These are phyloP conservation scores for Trileptium ribeirensis DNA, from an alignment of 2,888 invertebrate species.

Conservation along the genomic window DNA sequence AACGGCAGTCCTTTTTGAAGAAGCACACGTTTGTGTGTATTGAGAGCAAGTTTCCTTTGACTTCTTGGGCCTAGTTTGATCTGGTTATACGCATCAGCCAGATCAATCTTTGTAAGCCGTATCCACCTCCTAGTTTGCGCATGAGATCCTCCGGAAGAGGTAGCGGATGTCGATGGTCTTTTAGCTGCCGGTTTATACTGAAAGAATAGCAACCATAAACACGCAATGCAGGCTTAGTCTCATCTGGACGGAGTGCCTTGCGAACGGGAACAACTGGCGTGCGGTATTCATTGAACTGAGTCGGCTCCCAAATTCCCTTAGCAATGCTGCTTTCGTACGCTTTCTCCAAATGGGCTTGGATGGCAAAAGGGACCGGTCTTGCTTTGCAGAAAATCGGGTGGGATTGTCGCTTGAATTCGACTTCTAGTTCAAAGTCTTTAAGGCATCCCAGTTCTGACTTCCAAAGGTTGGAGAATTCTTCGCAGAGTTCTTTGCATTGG, in stretches of 20 bases:
- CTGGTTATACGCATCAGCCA: conserved; percentile 11
- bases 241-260: neutral
- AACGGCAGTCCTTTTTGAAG: conserved; percentile 26
- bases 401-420: neutral
- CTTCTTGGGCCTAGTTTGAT: neutral
- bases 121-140: conserved; percentile 8
- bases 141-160: conserved; percentile 4
- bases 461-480: neutral
- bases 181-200: neutral
- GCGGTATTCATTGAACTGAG: neutral
- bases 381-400: conserved; percentile 6
- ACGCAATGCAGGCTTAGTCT: neutral
- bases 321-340: conserved; percentile 1
- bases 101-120: neutral
- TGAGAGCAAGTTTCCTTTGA: conserved; percentile 21
- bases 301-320: conserved; percentile 3
- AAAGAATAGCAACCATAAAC: neutral
- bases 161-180: conserved; percentile 6
- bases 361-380: conserved; percentile 4
- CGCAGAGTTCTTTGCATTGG: neutral
- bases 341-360: neutral
- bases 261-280: neutral
- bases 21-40: conserved; percentile 23
- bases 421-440: conserved; percentile 1
- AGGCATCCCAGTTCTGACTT: conserved; percentile 3